A percentile compares a stretch with the other conserved stretches of the same genome.
Conservation (phyloP, 2,113 vertebrate species). For the Nyctibius bracteatus region DNA sequence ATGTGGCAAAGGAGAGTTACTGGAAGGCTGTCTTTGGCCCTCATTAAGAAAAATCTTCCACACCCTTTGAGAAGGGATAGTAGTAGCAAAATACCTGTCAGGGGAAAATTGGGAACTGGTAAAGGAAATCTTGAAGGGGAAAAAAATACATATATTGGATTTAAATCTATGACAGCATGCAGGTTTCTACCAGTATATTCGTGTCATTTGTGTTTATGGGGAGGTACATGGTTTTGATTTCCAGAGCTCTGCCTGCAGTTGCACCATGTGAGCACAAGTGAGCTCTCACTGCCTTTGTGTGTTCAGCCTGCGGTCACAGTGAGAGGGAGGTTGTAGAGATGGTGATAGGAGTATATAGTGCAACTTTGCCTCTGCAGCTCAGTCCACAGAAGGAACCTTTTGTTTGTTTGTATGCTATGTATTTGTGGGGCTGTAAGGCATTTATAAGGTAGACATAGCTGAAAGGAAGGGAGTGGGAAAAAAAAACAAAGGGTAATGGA, state of each 20-base stretch:
- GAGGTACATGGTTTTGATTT: fast-evolving
- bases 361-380: neutral
- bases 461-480: neutral
- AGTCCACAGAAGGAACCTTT: neutral
- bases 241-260: neutral
- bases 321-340: neutral
- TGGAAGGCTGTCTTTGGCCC: neutral
- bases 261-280: fast-evolving
- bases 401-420: fast-evolving
- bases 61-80: neutral
- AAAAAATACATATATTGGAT: fast-evolving
- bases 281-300: fast-evolving
- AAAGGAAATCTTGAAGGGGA: neutral
- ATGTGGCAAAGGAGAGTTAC: neutral
- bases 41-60: neutral
- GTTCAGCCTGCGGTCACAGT: fast-evolving
- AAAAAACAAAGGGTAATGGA: neutral
- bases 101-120: neutral
- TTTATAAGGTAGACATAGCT: neutral
- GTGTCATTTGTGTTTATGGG: neutral
- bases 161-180: neutral
- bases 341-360: fast-evolving
- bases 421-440: neutral
- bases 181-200: neutral
- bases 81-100: neutral